A percentile compares a stretch with the other conserved stretches of the same genome.
Evolutionary conservation across 2,888 invertebrate genomes (phyloP).

Genomic region (Fabriciana adippe): DNA sequence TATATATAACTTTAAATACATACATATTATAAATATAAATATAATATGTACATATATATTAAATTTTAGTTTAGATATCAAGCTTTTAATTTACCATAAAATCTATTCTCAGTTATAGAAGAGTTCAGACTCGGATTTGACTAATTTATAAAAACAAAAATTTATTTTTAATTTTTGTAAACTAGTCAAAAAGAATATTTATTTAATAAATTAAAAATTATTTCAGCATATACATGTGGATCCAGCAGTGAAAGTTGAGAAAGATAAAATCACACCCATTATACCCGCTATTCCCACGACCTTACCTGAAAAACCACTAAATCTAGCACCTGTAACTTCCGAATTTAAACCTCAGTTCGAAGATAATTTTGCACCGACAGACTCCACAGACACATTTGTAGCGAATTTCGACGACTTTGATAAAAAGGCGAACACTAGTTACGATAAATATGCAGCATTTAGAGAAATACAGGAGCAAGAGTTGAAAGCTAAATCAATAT

Average conservation of each 20-base stretch:
- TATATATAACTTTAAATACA: too few species aligned
- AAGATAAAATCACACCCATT: constrained; percentile 51
- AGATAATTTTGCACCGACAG: constrained; percentile 82
- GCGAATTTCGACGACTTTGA: constrained; percentile 86
- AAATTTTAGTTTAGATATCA: too few species aligned
- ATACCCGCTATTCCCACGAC: constrained; percentile 42
- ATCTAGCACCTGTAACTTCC: constrained; percentile 24
- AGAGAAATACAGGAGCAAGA: constrained; percentile 92
- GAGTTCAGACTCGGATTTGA: too few species aligned
- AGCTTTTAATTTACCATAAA: too few species aligned
- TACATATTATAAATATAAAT: too few species aligned
- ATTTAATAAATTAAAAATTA: constrained; percentile 16
- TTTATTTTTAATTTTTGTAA: background rate
- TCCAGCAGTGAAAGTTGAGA: constrained; percentile 53
- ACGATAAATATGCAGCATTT: constrained; percentile 94
- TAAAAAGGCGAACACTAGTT: constrained; percentile 80
- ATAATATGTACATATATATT: too few species aligned
- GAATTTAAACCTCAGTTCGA: constrained; percentile 83
- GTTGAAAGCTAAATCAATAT: constrained; percentile 74
- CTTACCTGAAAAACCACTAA: constrained; percentile 35
- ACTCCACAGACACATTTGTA: constrained; percentile 80
- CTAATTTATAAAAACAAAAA: too few species aligned
- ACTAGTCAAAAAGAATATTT: background rate
- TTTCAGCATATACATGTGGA: constrained; percentile 72
- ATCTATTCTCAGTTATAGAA: too few species aligned